These are phyloP conservation scores for Scomber scombrus DNA, from an alignment of 2,113 vertebrate genomes.

Conservation along the genomic window DNA sequence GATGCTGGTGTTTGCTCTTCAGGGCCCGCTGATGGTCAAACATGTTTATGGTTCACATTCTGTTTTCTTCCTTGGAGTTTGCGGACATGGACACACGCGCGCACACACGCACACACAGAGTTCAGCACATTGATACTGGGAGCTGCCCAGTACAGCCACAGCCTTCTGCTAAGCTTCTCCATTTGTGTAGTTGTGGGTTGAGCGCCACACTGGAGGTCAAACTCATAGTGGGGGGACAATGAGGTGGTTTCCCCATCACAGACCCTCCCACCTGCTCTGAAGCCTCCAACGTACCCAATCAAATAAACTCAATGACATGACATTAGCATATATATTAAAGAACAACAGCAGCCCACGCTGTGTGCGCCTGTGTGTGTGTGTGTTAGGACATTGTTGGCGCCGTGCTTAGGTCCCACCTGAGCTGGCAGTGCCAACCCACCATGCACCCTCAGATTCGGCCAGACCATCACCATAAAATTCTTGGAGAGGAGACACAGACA, in stretches of 20 bases:
- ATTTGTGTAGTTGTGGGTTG: background rate
- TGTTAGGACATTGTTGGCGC: conserved; percentile 51
- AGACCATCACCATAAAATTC: conserved; percentile 80
- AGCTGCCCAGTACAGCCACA: conserved; percentile 53
- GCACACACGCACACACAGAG: background rate
- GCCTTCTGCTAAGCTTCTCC: conserved; percentile 26
- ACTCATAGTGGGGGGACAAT: conserved; percentile 37
- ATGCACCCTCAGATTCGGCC: conserved; percentile 69
- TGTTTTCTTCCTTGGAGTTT: conserved; percentile 24
- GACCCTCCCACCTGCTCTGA: conserved; percentile 59
- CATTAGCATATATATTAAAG: conserved; percentile 68
- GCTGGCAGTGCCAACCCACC: conserved; percentile 61
- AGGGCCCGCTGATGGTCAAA: conserved; percentile 9
- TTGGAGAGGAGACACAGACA: conserved; percentile 75
- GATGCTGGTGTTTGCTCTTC: conserved; percentile 7
- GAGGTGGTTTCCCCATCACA: conserved; percentile 28
- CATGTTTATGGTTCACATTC: conserved; percentile 42
- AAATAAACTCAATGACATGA: conserved; percentile 37
- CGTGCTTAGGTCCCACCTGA: conserved; percentile 70
- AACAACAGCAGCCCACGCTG: conserved; percentile 29
- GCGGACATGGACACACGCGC: conserved; percentile 29
- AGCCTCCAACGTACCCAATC: conserved; percentile 45
- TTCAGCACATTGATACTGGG: conserved; percentile 50
- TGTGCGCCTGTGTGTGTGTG: conserved; percentile 12
- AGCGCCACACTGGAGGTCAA: conserved; percentile 28